Evolutionary conservation across 2,888 invertebrate genomes (phyloP).

Genomic region (Drosophila borealis): DNA sequence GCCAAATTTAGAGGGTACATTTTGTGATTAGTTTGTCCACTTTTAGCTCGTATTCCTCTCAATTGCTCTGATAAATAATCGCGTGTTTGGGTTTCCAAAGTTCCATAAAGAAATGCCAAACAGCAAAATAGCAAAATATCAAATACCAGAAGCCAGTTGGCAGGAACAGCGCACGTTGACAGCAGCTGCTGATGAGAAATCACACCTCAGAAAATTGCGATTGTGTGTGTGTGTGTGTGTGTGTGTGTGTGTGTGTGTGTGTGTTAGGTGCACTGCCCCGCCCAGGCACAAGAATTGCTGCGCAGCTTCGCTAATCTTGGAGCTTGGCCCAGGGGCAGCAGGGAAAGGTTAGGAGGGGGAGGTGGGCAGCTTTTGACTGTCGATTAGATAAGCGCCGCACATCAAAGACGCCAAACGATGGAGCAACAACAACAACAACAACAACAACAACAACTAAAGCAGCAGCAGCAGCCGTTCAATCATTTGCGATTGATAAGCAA

Average conservation of each 20-base stretch:
- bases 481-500: slow-evolving; percentile 47
- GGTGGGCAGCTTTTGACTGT: slow-evolving; percentile 27
- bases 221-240: background rate
- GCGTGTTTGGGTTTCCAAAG: slow-evolving; percentile 29
- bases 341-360: background rate
- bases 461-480: slow-evolving; percentile 55
- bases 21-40: no score
- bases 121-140: slow-evolving; percentile 16
- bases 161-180: slow-evolving; percentile 23
- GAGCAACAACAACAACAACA: slow-evolving; percentile 24
- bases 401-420: slow-evolving; percentile 53
- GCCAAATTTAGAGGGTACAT: no score
- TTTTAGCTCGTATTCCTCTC: background rate
- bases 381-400: slow-evolving; percentile 66
- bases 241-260: background rate
- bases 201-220: background rate
- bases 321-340: slow-evolving; percentile 1
- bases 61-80: slow-evolving; percentile 36
- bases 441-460: slow-evolving; percentile 11
- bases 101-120: slow-evolving; percentile 15
- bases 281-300: slow-evolving; percentile 25
- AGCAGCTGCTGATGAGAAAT: slow-evolving; percentile 23
- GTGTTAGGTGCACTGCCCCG: slow-evolving; percentile 4
- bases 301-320: slow-evolving; percentile 69
- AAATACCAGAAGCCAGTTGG: slow-evolving; percentile 44